A percentile compares a stretch with the other conserved stretches of the same genome.
These are phyloP conservation scores for Artemia sinica DNA, from an alignment of 2,888 invertebrate genomes.

Conservation along the genomic window DNA sequence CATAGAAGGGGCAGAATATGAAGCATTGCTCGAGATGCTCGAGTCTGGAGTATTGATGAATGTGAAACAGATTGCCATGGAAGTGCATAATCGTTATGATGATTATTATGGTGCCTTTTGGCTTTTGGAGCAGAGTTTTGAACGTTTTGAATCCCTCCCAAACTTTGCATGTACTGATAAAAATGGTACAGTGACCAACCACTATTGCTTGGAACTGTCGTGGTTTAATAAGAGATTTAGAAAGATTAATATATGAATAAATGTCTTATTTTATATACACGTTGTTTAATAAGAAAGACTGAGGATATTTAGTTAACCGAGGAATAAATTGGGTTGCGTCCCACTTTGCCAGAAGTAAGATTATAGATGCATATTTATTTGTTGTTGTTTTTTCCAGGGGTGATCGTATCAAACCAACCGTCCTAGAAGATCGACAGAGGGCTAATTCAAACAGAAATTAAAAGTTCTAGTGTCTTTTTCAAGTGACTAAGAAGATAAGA, in stretches of 20 bases:
- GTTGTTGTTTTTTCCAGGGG: no score
- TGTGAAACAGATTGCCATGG: constrained; percentile 2
- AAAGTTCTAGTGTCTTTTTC: no score
- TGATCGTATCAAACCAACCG: no score
- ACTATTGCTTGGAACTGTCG: neutral
- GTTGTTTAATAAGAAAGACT: no score
- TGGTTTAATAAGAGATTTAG: neutral
- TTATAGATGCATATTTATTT: no score
- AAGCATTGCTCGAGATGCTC: neutral
- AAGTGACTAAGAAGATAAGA: no score
- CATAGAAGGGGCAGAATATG: constrained; percentile 2
- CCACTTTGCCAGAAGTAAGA: no score
- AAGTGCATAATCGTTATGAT: neutral
- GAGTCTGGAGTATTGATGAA: neutral
- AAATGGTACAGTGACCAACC: neutral
- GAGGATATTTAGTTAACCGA: no score
- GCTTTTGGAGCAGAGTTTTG: constrained; percentile 8
- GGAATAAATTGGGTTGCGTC: no score
- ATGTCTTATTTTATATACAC: no score
- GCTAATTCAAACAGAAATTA: no score
- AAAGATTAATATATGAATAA: neutral
- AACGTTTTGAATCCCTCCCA: neutral
- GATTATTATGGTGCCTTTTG: neutral
- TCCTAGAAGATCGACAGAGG: no score
- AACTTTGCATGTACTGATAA: neutral